These are phyloP conservation scores for Arctocebus calabarensis DNA, from an alignment of 2,797 vertebrate genomes.

Conservation along the genomic window DNA sequence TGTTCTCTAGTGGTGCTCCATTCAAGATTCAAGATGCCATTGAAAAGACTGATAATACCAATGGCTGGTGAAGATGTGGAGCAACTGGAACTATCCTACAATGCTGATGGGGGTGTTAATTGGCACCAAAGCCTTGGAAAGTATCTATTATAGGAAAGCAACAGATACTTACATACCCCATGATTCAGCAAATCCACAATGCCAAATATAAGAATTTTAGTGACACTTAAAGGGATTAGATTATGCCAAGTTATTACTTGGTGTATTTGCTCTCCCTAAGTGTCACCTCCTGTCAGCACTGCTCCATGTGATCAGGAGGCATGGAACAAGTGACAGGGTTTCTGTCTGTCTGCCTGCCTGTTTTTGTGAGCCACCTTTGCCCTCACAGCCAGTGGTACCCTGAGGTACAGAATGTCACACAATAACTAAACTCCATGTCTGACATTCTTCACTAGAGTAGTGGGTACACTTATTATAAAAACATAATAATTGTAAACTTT, in stretches of 20 bases:
- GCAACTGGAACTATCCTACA: background rate
- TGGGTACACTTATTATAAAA: background rate
- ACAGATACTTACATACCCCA: background rate
- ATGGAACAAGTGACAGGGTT: background rate
- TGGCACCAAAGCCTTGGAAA: background rate
- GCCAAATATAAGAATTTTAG: background rate
- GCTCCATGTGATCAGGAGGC: background rate
- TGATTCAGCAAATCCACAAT: background rate
- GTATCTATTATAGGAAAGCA: background rate
- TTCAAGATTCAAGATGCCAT: background rate
- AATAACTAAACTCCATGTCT: background rate
- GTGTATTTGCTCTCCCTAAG: background rate
- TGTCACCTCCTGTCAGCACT: background rate
- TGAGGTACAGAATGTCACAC: background rate
- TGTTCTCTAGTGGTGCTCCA: background rate
- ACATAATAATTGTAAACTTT: background rate
- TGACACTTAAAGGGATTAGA: background rate
- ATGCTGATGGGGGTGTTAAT: background rate
- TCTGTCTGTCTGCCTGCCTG: background rate
- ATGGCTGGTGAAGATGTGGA: background rate
- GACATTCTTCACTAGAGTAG: background rate
- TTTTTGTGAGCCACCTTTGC: background rate
- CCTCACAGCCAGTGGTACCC: background rate
- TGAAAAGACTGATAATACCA: background rate
- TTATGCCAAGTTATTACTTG: background rate